A percentile compares a stretch with the other conserved stretches of the same genome.
phyloP scores from a whole-genome alignment of 2,888 invertebrate species.

The Timema podura region DNA sequence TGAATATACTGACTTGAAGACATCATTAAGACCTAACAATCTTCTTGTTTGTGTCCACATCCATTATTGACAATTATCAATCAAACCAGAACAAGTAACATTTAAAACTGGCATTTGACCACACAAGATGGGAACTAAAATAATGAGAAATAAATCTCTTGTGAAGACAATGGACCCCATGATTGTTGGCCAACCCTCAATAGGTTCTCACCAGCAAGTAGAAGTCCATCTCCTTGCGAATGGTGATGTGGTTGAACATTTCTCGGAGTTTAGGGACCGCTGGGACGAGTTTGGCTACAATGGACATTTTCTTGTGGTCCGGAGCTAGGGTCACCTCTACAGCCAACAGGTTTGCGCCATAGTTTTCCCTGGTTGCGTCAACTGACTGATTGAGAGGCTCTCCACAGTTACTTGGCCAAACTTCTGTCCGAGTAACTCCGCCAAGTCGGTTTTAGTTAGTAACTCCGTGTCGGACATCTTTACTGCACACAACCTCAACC shows the following conservation, averaged over 20 bases:
- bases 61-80: too few relatives aligned
- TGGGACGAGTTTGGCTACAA: conserved; percentile 57
- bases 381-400: not conserved
- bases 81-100: too few relatives aligned
- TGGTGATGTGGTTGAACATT: conserved; percentile 54
- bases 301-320: conserved; percentile 37
- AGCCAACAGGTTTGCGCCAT: conserved; percentile 56
- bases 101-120: too few relatives aligned
- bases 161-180: too few relatives aligned
- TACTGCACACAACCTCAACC: too few relatives aligned
- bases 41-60: too few relatives aligned
- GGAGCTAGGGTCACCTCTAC: conserved; percentile 41
- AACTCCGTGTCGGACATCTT: too few relatives aligned
- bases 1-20: too few relatives aligned
- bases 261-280: conserved; percentile 50
- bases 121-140: too few relatives aligned
- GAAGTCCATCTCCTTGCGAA: conserved; percentile 54
- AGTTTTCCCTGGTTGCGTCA: conserved; percentile 50
- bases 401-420: not conserved
- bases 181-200: too few relatives aligned
- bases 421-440: not conserved
- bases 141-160: too few relatives aligned
- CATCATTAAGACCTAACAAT: too few relatives aligned
- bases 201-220: conserved; percentile 45
- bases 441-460: not conserved